Evolutionary conservation across 2,888 invertebrate species (phyloP).

Genomic region (Thymelicus lineola): DNA sequence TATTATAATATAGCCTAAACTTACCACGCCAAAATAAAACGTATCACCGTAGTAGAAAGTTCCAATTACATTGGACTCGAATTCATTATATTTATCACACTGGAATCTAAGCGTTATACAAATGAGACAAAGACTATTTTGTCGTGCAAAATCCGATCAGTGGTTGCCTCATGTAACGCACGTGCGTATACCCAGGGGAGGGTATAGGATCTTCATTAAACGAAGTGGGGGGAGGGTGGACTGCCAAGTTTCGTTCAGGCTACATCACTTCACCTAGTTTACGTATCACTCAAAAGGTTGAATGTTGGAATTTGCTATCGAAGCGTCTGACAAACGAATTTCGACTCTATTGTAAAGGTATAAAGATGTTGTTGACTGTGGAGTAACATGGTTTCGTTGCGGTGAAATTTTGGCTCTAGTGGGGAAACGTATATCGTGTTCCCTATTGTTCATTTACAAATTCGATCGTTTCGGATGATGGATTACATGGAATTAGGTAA

Average conservation of each 20-base stretch:
- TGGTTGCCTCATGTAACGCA: constrained; percentile 19
- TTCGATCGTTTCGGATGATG: constrained; percentile 34
- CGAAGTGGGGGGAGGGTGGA: constrained; percentile 37
- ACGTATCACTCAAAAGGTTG: constrained; percentile 43
- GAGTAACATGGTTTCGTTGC: neutral
- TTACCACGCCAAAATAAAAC: neutral
- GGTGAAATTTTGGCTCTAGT: constrained; percentile 15
- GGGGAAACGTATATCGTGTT: constrained; percentile 17
- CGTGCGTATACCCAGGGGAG: constrained; percentile 37
- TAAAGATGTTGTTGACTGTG: neutral
- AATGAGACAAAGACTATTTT: neutral
- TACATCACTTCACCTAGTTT: constrained; percentile 44
- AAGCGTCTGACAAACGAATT: neutral
- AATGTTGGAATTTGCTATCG: constrained; percentile 22
- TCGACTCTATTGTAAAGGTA: neutral
- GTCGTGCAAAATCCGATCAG: neutral
- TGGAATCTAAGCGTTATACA: neutral
- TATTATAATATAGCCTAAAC: neutral
- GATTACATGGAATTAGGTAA: constrained; percentile 24
- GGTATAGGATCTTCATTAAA: constrained; percentile 42
- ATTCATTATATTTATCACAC: neutral
- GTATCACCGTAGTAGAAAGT: constrained; percentile 1
- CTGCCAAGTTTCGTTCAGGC: constrained; percentile 39
- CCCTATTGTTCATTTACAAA: constrained; percentile 33
- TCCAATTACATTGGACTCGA: neutral